Conservation (phyloP, 2,113 vertebrate species). For the Hemicordylus capensis region DNA sequence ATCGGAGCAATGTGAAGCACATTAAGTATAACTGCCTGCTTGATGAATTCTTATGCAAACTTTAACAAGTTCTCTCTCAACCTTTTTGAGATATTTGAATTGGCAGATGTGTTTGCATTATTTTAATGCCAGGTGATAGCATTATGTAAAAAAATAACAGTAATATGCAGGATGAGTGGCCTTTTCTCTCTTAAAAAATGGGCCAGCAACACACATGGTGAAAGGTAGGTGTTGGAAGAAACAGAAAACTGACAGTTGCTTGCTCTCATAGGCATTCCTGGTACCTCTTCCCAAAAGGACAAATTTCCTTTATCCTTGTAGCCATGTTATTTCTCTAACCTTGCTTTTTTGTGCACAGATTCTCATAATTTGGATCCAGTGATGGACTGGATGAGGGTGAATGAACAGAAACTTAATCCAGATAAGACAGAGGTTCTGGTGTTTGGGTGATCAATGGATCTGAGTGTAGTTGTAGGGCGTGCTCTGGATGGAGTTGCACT, state of each 20-base stretch:
- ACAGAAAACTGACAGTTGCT: neutral
- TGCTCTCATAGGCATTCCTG: neutral
- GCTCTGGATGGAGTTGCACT: neutral
- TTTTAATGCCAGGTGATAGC: neutral
- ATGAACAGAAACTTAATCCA: neutral
- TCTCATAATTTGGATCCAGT: neutral
- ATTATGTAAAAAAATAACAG: slow-evolving; percentile 1
- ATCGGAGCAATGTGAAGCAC: slow-evolving; percentile 21
- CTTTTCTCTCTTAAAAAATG: slow-evolving; percentile 1
- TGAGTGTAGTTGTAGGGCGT: neutral
- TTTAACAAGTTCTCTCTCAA: slow-evolving; percentile 35
- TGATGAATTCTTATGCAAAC: slow-evolving; percentile 8
- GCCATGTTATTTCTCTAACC: neutral
- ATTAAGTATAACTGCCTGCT: neutral
- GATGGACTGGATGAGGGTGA: neutral
- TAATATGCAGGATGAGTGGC: neutral
- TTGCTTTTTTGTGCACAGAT: neutral
- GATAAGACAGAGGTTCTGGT: neutral
- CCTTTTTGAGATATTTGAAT: neutral
- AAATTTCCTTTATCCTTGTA: no score
- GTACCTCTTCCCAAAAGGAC: no score
- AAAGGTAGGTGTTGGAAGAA: neutral
- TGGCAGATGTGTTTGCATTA: neutral
- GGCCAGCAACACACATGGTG: neutral
- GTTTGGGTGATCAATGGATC: neutral